A percentile compares a stretch with the other conserved stretches of the same genome.
These are phyloP conservation scores for Catocala sponsa DNA, from an alignment of 2,888 invertebrate genomes.

Conservation along the genomic window DNA sequence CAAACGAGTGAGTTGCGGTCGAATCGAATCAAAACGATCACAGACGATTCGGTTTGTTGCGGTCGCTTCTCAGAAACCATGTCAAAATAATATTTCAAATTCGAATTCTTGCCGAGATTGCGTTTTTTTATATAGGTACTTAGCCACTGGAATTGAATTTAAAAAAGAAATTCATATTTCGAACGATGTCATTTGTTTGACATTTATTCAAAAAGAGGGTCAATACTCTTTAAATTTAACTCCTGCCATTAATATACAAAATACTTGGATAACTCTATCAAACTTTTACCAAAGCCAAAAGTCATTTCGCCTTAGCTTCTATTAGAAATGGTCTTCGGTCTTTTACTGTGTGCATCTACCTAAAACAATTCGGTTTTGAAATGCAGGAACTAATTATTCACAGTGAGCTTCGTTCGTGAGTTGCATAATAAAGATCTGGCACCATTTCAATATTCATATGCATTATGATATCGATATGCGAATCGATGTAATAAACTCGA, in stretches of 20 bases:
- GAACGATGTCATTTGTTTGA: conserved; percentile 27
- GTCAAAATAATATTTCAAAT: conserved; percentile 54
- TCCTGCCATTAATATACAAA: too few relatives aligned
- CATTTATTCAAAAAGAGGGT: too few relatives aligned
- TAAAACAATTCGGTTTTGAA: too few relatives aligned
- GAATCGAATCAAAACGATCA: conserved; percentile 62
- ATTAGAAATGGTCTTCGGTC: too few relatives aligned
- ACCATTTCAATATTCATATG: conserved; percentile 40
- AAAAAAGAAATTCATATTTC: conserved; percentile 28
- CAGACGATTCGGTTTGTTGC: conserved; percentile 58
- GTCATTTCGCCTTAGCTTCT: too few relatives aligned
- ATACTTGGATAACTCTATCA: too few relatives aligned
- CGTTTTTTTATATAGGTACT: conserved; percentile 50
- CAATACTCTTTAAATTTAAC: too few relatives aligned
- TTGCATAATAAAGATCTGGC: conserved; percentile 41
- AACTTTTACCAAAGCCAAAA: too few relatives aligned
- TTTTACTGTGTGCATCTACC: too few relatives aligned
- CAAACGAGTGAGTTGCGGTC: conserved; percentile 66
- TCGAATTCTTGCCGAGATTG: conserved; percentile 44
- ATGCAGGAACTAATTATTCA: too few relatives aligned
- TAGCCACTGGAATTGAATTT: conserved; percentile 31
- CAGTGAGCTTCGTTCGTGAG: conserved; percentile 12
- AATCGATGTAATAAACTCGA: conserved; percentile 46
- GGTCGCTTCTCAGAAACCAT: conserved; percentile 53
- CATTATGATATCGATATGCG: conserved; percentile 41